Conservation (phyloP, 2,113 vertebrate genomes). For the Oreochromis tanganicae region DNA sequence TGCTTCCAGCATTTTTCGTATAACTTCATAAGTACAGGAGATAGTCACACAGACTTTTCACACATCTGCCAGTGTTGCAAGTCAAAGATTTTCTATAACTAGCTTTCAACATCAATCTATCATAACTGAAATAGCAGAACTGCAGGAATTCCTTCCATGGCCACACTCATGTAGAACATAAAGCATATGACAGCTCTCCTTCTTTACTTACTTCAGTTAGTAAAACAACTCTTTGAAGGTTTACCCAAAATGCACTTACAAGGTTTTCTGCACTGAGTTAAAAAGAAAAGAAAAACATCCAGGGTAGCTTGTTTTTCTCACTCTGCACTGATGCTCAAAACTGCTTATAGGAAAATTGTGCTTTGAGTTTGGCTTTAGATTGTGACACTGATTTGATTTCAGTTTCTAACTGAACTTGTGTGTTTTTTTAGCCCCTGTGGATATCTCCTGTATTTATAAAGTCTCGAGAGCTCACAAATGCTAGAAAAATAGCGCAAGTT, state of each 20-base stretch:
- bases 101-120: neutral
- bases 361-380: neutral
- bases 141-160: neutral
- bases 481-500: fast-evolving
- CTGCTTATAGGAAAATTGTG: neutral
- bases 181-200: neutral
- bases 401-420: fast-evolving
- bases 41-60: neutral
- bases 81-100: neutral
- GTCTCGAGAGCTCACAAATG: fast-evolving
- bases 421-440: fast-evolving
- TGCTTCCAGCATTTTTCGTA: neutral
- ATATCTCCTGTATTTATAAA: fast-evolving
- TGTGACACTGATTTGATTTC: neutral
- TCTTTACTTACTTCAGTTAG: neutral
- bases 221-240: neutral
- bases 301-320: neutral
- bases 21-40: neutral
- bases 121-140: neutral
- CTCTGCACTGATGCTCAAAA: neutral
- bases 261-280: neutral
- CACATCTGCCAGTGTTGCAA: neutral
- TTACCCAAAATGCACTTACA: neutral
- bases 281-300: neutral
- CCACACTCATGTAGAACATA: fast-evolving